A percentile compares a stretch with the other conserved stretches of the same genome.
These are phyloP conservation scores for Takifugu flavidus DNA, from an alignment of 2,113 vertebrate species.

Conservation along the genomic window DNA sequence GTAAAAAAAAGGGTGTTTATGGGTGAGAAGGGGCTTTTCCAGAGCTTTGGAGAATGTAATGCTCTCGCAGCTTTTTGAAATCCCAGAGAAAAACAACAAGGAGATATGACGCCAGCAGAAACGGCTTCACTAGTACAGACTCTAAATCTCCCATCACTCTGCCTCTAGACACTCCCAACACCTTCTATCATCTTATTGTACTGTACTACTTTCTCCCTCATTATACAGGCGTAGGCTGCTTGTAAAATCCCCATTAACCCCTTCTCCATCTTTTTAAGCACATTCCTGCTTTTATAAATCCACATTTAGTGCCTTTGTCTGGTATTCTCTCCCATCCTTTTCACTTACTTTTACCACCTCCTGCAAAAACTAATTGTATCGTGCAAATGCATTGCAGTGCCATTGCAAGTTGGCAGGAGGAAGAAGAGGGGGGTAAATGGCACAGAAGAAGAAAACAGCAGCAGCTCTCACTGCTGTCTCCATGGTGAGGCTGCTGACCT, in stretches of 20 bases:
- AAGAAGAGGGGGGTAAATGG: neutral
- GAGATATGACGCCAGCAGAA: slow-evolving; percentile 25
- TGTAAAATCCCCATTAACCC: slow-evolving; percentile 17
- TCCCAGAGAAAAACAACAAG: slow-evolving; percentile 35
- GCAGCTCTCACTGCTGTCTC: slow-evolving; percentile 59
- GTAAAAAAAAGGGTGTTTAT: slow-evolving; percentile 49
- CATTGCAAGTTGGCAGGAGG: slow-evolving; percentile 32
- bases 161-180: slow-evolving; percentile 18
- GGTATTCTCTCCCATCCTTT: slow-evolving; percentile 20
- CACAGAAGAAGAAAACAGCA: slow-evolving; percentile 48
- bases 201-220: slow-evolving; percentile 22
- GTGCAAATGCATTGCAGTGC: slow-evolving; percentile 31
- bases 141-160: slow-evolving; percentile 34
- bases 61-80: slow-evolving; percentile 59
- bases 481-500: slow-evolving; percentile 72
- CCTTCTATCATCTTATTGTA: slow-evolving; percentile 27
- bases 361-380: slow-evolving; percentile 6
- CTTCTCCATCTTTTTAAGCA: slow-evolving; percentile 11
- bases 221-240: slow-evolving; percentile 16
- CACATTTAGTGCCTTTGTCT: slow-evolving; percentile 25
- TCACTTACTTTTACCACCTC: slow-evolving; percentile 30
- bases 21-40: slow-evolving; percentile 70
- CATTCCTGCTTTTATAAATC: slow-evolving; percentile 56
- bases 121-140: slow-evolving; percentile 52
- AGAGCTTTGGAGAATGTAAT: slow-evolving; percentile 63